A percentile compares a stretch with the other conserved stretches of the same genome.
Evolutionary conservation across 2,888 invertebrate genomes (phyloP).

Genomic region (Pyrrhosoma nymphula): DNA sequence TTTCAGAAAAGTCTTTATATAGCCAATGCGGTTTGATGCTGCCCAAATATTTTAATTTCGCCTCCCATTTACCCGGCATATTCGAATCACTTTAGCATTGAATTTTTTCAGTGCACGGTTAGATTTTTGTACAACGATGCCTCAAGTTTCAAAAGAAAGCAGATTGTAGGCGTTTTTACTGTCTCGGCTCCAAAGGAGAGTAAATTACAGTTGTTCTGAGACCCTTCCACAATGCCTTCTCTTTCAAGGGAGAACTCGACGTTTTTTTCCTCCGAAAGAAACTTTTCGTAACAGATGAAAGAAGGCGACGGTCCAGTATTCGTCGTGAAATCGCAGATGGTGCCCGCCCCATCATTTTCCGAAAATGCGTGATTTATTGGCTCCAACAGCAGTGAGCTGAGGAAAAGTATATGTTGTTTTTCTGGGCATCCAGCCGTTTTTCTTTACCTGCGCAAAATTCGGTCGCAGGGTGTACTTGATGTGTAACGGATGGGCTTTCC

Average conservation of each 20-base stretch:
- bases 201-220: background rate
- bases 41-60: too few species aligned
- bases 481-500: conserved; percentile 31
- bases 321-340: conserved; percentile 24
- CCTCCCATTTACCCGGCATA: too few species aligned
- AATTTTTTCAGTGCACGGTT: too few species aligned
- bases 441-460: conserved; percentile 17
- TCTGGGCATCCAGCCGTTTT: background rate
- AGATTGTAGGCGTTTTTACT: background rate
- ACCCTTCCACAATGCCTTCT: background rate
- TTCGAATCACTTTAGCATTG: too few species aligned
- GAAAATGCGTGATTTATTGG: conserved; percentile 31
- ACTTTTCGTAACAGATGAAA: background rate
- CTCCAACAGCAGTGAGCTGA: background rate
- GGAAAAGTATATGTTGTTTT: background rate
- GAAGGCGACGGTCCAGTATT: background rate
- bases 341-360: conserved; percentile 6
- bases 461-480: conserved; percentile 4
- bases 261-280: background rate
- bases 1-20: too few species aligned
- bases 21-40: too few species aligned
- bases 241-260: background rate
- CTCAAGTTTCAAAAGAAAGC: too few species aligned
- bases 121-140: too few species aligned
- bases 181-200: background rate